Evolutionary conservation across 1,140 invertebrate genomes (phyloP).

Genomic region (Microplitis mediator): DNA sequence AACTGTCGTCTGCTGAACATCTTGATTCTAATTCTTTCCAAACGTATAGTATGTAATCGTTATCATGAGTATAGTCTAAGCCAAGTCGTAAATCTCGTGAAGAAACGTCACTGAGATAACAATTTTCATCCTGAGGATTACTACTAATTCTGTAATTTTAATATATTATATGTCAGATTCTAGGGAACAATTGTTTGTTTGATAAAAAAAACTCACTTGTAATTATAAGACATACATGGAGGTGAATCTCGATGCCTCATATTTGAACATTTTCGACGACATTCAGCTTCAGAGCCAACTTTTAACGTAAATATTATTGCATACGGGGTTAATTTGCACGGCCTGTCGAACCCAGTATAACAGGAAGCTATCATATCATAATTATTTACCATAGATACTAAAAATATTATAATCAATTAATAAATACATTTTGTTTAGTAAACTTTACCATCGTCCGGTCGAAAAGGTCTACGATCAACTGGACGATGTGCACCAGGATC

Average conservation of each 20-base stretch:
- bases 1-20: constrained; percentile 39
- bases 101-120: constrained; percentile 73
- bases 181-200: too few species aligned
- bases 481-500: constrained; percentile 31
- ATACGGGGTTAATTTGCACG: constrained; percentile 70
- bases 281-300: constrained; percentile 70
- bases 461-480: background rate
- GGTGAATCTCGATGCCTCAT: constrained; percentile 65
- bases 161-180: background rate
- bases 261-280: constrained; percentile 71
- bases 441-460: constrained; percentile 22
- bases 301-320: constrained; percentile 68
- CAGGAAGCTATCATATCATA: constrained; percentile 53
- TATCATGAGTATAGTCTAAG: constrained; percentile 69
- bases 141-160: constrained; percentile 28
- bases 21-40: constrained; percentile 66
- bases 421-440: background rate
- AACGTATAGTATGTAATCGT: constrained; percentile 68
- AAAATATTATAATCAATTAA: background rate
- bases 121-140: constrained; percentile 61
- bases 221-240: constrained; percentile 76
- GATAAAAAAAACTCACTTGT: constrained; percentile 49
- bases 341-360: constrained; percentile 74
- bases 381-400: constrained; percentile 5
- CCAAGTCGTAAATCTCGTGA: constrained; percentile 71